Evolutionary conservation across 2,797 vertebrate genomes (phyloP), one percentile per base, ranked within the genome.

Genomic region (Peromyscus melanophrys): DNA sequence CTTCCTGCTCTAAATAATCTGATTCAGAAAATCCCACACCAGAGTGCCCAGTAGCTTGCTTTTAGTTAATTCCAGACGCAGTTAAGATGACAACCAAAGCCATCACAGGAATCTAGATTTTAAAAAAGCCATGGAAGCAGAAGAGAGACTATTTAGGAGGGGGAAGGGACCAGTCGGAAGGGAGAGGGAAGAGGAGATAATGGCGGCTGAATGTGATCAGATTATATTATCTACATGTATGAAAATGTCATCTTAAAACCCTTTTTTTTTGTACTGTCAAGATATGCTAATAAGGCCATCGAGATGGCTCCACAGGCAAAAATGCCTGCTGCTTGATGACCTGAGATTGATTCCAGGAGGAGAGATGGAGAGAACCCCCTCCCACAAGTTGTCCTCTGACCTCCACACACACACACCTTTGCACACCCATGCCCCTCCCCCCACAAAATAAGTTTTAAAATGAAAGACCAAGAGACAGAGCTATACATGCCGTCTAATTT

Each of bases 401-500:
- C 49, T 52, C 46, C 46, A 52, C 49, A 52, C 49, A 52, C 7
- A 49, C 11, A 52, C 11, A 52, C 12, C 49, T 52, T 52, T 52
- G 12, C 49, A 52, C 49, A 52, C 12, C 49, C 49, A 5, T 52
- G 49, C 49, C 49, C n/a, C n/a, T n/a, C n/a, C n/a, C n/a, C n/a
- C 49, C 49, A 11, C 49, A 49, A 46, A 46, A 6, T 46, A 69
- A 37, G 6, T 55, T 71, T 27, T n/a, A 86, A 87, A 87, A 55
- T 49, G 40, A 96, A 95, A 90, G 61, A 12, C 16, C 82, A 83
- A 61, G 91, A 92, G 69, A 14, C 25, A 76, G 82, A 92, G 13
- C 90, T 63, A 57, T 23, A 46, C 27, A 37, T 40, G 40, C 83
- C 76, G 37, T 94, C 73, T 69, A 55, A 29, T 80, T 96, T 92